Conservation (phyloP, 2,113 vertebrate genomes). For the Thunnus thynnus region DNA sequence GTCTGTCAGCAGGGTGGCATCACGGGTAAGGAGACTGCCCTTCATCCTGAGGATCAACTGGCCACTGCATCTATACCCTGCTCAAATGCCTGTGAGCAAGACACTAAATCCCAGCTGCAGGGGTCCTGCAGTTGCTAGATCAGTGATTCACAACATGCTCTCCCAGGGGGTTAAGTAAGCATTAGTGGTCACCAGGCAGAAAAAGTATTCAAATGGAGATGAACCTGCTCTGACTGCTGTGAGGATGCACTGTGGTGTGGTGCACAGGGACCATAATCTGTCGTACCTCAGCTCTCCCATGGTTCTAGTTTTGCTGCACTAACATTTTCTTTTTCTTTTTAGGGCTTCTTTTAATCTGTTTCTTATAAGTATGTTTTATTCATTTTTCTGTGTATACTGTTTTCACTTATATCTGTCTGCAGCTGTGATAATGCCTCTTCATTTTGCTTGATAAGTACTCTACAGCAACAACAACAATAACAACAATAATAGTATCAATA, state of each 20-base stretch:
- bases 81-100: constrained; percentile 33
- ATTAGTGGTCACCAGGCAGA: neutral
- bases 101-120: constrained; percentile 27
- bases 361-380: no score
- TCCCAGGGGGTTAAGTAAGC: no score
- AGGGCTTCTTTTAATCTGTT: neutral
- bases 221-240: neutral
- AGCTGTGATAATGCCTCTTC: no score
- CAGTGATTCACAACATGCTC: constrained; percentile 5
- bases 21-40: neutral
- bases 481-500: no score
- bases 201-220: constrained; percentile 3
- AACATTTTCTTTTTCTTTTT: neutral
- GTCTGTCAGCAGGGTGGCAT: constrained; percentile 22
- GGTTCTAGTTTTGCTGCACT: no score
- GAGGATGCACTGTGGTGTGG: neutral
- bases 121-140: constrained; percentile 15
- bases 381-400: no score
- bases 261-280: neutral
- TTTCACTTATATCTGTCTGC: no score
- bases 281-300: neutral
- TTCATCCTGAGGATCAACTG: constrained; percentile 26
- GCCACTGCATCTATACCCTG: constrained; percentile 15
- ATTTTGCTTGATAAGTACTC: no score
- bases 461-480: no score